Evolutionary conservation across 37 sponge, comb jelly and placozoan genomes (phyloP).

Genomic region (Cliona cf. orientalis): DNA sequence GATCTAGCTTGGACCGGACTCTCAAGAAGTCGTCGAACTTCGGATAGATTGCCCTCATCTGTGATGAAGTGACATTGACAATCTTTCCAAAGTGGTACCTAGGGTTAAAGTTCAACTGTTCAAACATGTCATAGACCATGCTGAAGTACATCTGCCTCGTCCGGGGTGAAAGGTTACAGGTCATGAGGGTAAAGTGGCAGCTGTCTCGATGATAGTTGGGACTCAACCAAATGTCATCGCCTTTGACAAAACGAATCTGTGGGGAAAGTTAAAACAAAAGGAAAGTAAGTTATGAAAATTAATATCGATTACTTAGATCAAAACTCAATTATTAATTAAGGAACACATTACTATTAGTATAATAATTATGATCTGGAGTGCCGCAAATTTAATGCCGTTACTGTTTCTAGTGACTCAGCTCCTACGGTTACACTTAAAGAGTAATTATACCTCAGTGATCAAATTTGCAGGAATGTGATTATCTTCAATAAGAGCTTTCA

Average conservation of each 20-base stretch:
- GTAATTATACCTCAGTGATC: background rate
- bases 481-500: background rate
- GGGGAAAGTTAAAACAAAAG: too few species aligned
- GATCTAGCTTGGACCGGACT: conserved; percentile 53
- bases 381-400: too few species aligned
- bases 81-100: conserved; percentile 71
- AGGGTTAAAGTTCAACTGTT: conserved; percentile 4
- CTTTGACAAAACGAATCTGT: conserved; percentile 70
- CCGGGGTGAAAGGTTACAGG: conserved; percentile 21
- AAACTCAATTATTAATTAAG: too few species aligned
- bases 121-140: background rate
- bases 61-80: background rate
- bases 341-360: too few species aligned
- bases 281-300: too few species aligned
- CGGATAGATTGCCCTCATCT: conserved; percentile 50
- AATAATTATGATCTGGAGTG: too few species aligned
- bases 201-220: conserved; percentile 66
- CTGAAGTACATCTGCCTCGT: conserved; percentile 15
- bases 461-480: background rate
- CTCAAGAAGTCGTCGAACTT: conserved; percentile 34
- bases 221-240: conserved; percentile 78
- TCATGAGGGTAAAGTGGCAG: conserved; percentile 58
- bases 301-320: too few species aligned
- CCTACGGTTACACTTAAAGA: too few species aligned
- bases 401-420: too few species aligned